Evolutionary conservation across 2,113 vertebrate genomes (phyloP), one percentile per base, ranked within the genome.

Genomic region (Merops nubicus): DNA sequence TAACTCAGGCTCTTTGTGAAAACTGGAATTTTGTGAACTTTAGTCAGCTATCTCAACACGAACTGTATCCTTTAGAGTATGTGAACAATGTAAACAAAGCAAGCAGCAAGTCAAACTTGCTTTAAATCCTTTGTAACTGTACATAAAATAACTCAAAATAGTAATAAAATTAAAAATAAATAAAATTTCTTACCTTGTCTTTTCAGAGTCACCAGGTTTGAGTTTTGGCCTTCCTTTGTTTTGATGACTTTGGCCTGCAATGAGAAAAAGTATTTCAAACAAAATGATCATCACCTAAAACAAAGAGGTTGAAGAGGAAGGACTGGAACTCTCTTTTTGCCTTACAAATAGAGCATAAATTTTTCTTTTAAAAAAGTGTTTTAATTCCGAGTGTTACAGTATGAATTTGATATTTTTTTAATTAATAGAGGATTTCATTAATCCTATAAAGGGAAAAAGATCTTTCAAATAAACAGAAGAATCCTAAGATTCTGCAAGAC

Each of bases 211-310:
- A 86, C 70, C 67, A 12, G 56, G 64, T 96, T 96, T 97, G 36
- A 69, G 3, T 87, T 97, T 98, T 33, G 85, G 57, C 86, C 73
- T 98, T 91, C 84, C 96, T 96, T 96, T 98, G 68, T 91, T 94
- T 89, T 97, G 97, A 85, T 94, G 72, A 81, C 94, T 91, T 59
- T 86, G 96, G 76, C 91, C 98, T 98, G 81, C 19, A 63, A 97
- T 1, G 13, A 72, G n/a, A 67, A 69, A 77, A 73, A 93, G 6
- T 43, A 56, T 65, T 89, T 95, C 16, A 64, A 92, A 62, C 3
- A 64, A 76, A 85, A 50, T 33, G 0, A 68, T 15, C 7, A 42
- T 14, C 4, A 87, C 6, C 11, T 31, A 31, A 86, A 38, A 69
- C 54, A 2, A 28, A 60, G 45, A 40, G 73, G 51, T 51, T 13